Evolutionary conservation across 2,888 invertebrate species (phyloP), one percentile per base, ranked within the genome.

Genomic region (Dryadula phaetusa): DNA sequence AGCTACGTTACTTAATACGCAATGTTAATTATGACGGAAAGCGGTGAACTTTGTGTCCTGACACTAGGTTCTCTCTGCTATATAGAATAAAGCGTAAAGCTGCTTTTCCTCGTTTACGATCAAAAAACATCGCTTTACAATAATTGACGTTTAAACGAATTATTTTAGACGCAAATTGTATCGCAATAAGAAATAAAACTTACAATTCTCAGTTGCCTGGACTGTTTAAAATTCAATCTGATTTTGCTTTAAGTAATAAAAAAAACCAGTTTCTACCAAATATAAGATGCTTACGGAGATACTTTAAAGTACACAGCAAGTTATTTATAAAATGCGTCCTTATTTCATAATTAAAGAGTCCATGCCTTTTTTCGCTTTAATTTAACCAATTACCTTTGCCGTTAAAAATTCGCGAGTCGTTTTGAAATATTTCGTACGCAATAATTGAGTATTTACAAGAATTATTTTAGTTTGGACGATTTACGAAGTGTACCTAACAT

Each of bases 301-400:
- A 56, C 22, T 56, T 40, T 40, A 40, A 56, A 40, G 56, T 22
- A 16, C 22, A 56, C 40, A 20, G 2, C 40, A 22, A 16, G 40
- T 16, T 56, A 56, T 56, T 40, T 56, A 40, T 56, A 56, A 25
- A 40, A 40, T 56, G 40, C 40, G 56, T 56, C 56, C 22, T 56
- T 40, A 40, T 25, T 56, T 56, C 40, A 16, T 56, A 56, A 56
- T 56, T 56, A 56, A 56, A 56, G 40, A 56, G 56, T 6, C 25
- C 56, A 56, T 56, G 22, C 56, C 56, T 25, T 56, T n/a, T 40
- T 56, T 40, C 56, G 56, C n/a, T 37, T 56, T 56, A 56, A 56
- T 56, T 56, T 40, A 40, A 56, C 56, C 56, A 56, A 40, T 56
- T 40, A 56, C 16, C n/a, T 37, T 56, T 56, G 40, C 14, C 37